phyloP scores from a whole-genome alignment of 2,797 vertebrate genomes.

The Poliocrania exsul region DNA sequence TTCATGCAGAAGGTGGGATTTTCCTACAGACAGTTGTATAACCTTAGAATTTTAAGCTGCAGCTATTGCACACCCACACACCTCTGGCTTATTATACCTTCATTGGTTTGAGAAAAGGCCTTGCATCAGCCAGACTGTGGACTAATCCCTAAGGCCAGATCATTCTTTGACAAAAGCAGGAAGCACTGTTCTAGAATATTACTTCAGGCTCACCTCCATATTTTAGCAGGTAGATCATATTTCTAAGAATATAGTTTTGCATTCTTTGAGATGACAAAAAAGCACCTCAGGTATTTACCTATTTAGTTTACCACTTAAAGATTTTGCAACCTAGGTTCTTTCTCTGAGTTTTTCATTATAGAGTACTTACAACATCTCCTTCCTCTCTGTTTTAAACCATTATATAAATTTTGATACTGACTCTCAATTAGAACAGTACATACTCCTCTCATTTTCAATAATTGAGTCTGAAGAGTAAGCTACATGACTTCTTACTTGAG shows the following conservation, averaged over 20 bases:
- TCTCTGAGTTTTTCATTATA: neutral
- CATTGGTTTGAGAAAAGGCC: neutral
- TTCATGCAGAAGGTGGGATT: neutral
- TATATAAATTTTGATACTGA: neutral
- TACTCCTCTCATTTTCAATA: neutral
- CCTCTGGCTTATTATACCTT: neutral
- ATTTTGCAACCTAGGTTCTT: neutral
- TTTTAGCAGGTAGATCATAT: slow-evolving; percentile 31
- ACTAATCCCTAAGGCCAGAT: slow-evolving; percentile 22
- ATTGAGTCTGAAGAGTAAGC: neutral
- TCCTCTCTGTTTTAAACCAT: neutral
- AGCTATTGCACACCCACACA: neutral
- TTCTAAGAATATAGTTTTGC: slow-evolving; percentile 30
- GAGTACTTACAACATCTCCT: neutral
- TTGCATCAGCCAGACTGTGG: neutral
- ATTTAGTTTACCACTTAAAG: slow-evolving; percentile 4
- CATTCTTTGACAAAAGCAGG: slow-evolving; percentile 32
- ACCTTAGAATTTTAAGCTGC: slow-evolving; percentile 28
- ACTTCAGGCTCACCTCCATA: neutral
- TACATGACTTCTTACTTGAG: neutral
- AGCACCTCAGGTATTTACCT: neutral
- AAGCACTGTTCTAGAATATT: slow-evolving; percentile 30
- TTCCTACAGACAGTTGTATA: neutral
- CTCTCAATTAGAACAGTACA: neutral
- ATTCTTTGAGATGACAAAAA: slow-evolving; percentile 7